phyloP scores from a whole-genome alignment of 2,888 invertebrate species.

The Microctonus brassicae region DNA sequence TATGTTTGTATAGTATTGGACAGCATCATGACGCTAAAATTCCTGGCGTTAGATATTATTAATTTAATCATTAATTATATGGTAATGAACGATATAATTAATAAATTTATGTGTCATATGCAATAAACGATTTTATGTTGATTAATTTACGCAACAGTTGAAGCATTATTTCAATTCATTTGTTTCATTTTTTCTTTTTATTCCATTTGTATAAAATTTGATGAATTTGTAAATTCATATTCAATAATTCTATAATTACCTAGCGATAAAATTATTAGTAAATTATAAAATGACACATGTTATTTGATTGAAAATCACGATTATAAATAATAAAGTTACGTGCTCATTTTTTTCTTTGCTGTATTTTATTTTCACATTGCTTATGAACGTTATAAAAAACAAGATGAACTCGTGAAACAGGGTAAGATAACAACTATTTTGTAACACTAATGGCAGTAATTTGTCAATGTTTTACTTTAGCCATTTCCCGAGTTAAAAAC shows the following conservation, averaged over 20 bases:
- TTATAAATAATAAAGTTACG: neutral
- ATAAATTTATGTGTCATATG: no score
- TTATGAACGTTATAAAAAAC: neutral
- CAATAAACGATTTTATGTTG: no score
- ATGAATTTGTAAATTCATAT: neutral
- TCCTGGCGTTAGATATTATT: neutral
- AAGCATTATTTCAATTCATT: no score
- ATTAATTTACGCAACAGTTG: no score
- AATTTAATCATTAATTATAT: no score
- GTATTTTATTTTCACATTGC: neutral
- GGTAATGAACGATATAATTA: no score
- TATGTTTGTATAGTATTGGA: neutral
- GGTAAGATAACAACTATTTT: slow-evolving; percentile 43
- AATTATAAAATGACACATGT: no score
- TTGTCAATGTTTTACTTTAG: slow-evolving; percentile 45
- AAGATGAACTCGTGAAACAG: slow-evolving; percentile 14
- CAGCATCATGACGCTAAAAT: neutral
- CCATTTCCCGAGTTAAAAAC: slow-evolving; percentile 1
- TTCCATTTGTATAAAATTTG: no score
- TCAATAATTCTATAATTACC: neutral
- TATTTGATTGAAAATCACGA: neutral
- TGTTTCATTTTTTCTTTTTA: no score
- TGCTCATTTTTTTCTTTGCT: neutral
- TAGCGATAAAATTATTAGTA: no score
- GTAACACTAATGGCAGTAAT: slow-evolving; percentile 45